These are phyloP conservation scores for Cryptophagus acutangulus DNA, from an alignment of 2,888 invertebrate species.

Conservation along the genomic window DNA sequence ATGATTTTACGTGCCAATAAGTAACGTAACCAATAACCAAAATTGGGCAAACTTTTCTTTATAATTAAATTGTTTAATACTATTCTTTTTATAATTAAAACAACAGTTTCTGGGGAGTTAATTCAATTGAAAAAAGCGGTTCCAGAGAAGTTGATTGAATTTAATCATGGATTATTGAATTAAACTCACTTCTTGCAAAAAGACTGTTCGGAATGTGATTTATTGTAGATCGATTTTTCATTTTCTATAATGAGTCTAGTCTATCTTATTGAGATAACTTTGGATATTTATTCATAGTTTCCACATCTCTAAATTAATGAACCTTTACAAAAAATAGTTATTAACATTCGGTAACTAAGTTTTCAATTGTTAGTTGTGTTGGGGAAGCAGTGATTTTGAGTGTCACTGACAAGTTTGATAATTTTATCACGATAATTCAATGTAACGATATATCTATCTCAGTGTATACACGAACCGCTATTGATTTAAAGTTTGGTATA, in stretches of 20 bases:
- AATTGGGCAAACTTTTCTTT: too few species aligned
- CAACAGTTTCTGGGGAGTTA: too few species aligned
- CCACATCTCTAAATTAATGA: slow-evolving; percentile 5
- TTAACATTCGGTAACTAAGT: not conserved
- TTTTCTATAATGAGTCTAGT: not conserved
- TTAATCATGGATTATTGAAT: too few species aligned
- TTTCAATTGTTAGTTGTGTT: slow-evolving; percentile 17
- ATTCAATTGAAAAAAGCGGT: too few species aligned
- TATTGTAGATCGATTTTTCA: not conserved
- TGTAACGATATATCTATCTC: slow-evolving; percentile 40
- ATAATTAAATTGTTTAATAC: too few species aligned
- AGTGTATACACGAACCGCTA: slow-evolving; percentile 40
- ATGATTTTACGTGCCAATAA: too few species aligned
- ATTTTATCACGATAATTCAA: slow-evolving; percentile 43
- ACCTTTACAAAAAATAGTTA: not conserved
- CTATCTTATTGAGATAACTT: slow-evolving; percentile 6
- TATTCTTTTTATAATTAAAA: too few species aligned
- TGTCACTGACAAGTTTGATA: slow-evolving; percentile 40
- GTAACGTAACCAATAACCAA: too few species aligned
- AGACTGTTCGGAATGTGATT: too few species aligned
- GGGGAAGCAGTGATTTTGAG: slow-evolving; percentile 38
- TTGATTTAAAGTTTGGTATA: slow-evolving; percentile 46
- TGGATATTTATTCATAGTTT: not conserved
- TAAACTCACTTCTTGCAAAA: too few species aligned
- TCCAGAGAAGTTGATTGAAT: too few species aligned